Conservation (phyloP, 2,888 invertebrate genomes). For the Eristalis pertinax region DNA sequence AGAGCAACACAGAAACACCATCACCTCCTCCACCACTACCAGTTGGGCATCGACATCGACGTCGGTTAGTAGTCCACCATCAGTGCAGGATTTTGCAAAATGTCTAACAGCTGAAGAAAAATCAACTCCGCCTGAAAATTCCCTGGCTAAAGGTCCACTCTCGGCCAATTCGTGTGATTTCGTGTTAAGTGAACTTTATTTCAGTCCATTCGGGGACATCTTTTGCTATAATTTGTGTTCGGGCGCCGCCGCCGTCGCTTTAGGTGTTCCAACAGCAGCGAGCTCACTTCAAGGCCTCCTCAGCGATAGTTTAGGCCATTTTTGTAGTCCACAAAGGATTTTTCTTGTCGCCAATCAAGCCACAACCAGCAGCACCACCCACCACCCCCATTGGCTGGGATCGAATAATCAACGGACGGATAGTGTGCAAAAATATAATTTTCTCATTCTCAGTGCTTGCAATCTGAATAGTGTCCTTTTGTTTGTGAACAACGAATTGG, state of each 20-base stretch:
- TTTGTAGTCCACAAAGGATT: constrained; percentile 51
- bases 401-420: constrained; percentile 58
- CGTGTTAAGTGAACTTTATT: constrained; percentile 69
- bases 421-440: constrained; percentile 67
- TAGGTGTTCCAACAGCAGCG: constrained; percentile 25
- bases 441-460: constrained; percentile 62
- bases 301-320: constrained; percentile 58
- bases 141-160: constrained; percentile 60
- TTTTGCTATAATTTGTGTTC: constrained; percentile 73
- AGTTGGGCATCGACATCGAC: constrained; percentile 68
- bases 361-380: not conserved
- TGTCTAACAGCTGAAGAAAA: constrained; percentile 74
- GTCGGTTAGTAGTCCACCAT: constrained; percentile 67
- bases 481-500: constrained; percentile 73
- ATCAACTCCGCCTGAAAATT: constrained; percentile 55
- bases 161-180: constrained; percentile 63
- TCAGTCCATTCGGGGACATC: constrained; percentile 57
- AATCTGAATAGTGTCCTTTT: constrained; percentile 59
- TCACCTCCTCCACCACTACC: constrained; percentile 57
- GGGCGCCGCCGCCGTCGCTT: constrained; percentile 43
- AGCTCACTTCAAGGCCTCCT: constrained; percentile 62
- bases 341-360: constrained; percentile 51
- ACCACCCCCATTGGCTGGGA: constrained; percentile 58
- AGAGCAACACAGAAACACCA: constrained; percentile 33
- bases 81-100: constrained; percentile 74